phyloP scores from a whole-genome alignment of 2,888 invertebrate genomes.

The Blera fallax region DNA sequence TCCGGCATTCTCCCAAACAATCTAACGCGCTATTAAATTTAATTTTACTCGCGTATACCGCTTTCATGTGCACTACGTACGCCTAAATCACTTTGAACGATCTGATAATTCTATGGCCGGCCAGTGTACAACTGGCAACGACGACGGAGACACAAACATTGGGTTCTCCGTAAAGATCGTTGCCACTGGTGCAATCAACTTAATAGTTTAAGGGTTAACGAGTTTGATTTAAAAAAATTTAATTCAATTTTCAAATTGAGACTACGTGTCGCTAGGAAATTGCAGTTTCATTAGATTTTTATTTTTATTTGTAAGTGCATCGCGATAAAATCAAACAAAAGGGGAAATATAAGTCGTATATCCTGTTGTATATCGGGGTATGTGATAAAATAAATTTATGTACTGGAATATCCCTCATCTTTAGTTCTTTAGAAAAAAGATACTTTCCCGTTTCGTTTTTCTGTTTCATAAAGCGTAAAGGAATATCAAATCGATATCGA shows the following conservation, averaged over 20 bases:
- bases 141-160: not conserved
- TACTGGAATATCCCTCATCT: not conserved
- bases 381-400: not conserved
- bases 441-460: too few species aligned
- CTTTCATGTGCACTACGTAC: slow-evolving; percentile 37
- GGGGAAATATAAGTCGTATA: slow-evolving; percentile 29
- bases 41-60: slow-evolving; percentile 46
- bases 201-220: slow-evolving; percentile 68
- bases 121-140: not conserved
- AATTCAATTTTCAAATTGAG: slow-evolving; percentile 49
- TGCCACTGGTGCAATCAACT: slow-evolving; percentile 51
- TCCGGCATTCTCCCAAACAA: slow-evolving; percentile 55
- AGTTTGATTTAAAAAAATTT: slow-evolving; percentile 61
- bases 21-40: slow-evolving; percentile 67
- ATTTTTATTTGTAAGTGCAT: slow-evolving; percentile 10
- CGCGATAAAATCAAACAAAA: slow-evolving; percentile 28
- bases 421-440: too few species aligned
- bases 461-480: too few species aligned
- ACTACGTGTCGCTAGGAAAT: slow-evolving; percentile 31
- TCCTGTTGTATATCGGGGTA: not conserved
- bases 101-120: slow-evolving; percentile 34
- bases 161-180: slow-evolving; percentile 20
- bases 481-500: too few species aligned
- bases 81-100: slow-evolving; percentile 36
- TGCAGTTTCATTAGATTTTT: slow-evolving; percentile 14